A percentile compares a stretch with the other conserved stretches of the same genome.
These are phyloP conservation scores for Bambusicola thoracicus DNA, from an alignment of 2,113 vertebrate genomes.

Conservation along the genomic window DNA sequence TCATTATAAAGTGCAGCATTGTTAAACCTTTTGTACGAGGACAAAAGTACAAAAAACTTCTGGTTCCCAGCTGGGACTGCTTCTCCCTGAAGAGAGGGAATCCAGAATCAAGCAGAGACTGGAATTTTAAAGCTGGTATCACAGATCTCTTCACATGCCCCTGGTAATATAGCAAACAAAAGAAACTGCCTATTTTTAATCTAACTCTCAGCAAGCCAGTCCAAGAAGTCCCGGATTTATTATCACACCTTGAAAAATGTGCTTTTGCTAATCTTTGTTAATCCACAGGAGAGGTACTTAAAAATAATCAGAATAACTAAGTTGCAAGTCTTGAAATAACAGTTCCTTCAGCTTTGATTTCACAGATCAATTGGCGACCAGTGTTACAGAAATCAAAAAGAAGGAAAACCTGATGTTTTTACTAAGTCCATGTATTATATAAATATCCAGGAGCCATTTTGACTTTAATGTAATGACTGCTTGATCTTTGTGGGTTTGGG, in stretches of 20 bases:
- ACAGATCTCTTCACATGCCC: background rate
- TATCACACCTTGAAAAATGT: conserved; percentile 5
- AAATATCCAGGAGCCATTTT: background rate
- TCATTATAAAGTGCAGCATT: background rate
- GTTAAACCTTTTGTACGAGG: conserved; percentile 6
- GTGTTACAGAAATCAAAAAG: background rate
- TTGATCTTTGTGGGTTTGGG: conserved; percentile 65
- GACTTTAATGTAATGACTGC: background rate
- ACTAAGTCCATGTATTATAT: background rate
- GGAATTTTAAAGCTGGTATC: conserved; percentile 29
- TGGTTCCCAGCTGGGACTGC: background rate
- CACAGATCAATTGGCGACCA: background rate
- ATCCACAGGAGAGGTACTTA: conserved; percentile 14
- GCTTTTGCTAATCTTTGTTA: conserved; percentile 31
- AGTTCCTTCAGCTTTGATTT: conserved; percentile 27
- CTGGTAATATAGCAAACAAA: conserved; percentile 16
- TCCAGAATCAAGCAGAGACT: conserved; percentile 11
- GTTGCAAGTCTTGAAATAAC: background rate
- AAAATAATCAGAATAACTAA: conserved; percentile 31
- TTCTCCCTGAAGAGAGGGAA: background rate
- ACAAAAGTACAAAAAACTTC: background rate
- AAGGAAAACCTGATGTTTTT: background rate
- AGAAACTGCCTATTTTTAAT: conserved; percentile 21
- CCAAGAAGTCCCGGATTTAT: background rate
- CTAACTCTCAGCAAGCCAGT: background rate